Percentiles rank a stretch among this genome's conserved stretches.
These are phyloP conservation scores for Bryconaethiops microstoma DNA, from an alignment of 2,797 vertebrate genomes.

Conservation along the genomic window DNA sequence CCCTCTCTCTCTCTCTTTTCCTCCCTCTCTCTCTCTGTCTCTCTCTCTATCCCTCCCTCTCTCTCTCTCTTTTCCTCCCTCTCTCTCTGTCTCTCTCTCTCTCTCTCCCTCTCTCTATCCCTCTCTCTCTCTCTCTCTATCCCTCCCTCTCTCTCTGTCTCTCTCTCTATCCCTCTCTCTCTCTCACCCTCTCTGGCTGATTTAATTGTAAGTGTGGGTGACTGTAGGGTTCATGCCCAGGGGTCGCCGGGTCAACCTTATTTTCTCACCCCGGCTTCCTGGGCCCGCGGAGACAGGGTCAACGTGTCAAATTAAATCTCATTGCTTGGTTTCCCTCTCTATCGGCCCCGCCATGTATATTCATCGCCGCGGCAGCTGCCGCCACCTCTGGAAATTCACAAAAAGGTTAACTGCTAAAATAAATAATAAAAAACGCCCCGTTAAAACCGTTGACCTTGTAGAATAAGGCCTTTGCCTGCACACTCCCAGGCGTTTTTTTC, in stretches of 20 bases:
- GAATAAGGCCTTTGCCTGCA: conserved; percentile 69
- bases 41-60: not conserved
- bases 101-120: not conserved
- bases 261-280: conserved; percentile 80
- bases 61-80: not conserved
- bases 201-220: conserved; percentile 84
- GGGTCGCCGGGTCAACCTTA: conserved; percentile 82
- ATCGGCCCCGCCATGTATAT: conserved; percentile 81
- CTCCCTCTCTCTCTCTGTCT: not conserved
- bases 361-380: conserved; percentile 78
- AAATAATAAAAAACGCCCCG: conserved; percentile 82
- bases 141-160: not conserved
- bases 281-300: conserved; percentile 79
- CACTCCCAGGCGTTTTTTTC: conserved; percentile 56
- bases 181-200: conserved; percentile 71
- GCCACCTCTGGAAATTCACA: conserved; percentile 82
- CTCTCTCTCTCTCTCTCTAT: not conserved
- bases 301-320: conserved; percentile 85
- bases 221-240: conserved; percentile 75
- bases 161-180: not conserved
- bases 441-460: conserved; percentile 82
- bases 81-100: not conserved
- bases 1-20: not conserved
- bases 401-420: conserved; percentile 85
- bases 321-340: conserved; percentile 75